Evolutionary conservation across 1,140 invertebrate genomes (phyloP).

Genomic region (Procambarus virginalis): DNA sequence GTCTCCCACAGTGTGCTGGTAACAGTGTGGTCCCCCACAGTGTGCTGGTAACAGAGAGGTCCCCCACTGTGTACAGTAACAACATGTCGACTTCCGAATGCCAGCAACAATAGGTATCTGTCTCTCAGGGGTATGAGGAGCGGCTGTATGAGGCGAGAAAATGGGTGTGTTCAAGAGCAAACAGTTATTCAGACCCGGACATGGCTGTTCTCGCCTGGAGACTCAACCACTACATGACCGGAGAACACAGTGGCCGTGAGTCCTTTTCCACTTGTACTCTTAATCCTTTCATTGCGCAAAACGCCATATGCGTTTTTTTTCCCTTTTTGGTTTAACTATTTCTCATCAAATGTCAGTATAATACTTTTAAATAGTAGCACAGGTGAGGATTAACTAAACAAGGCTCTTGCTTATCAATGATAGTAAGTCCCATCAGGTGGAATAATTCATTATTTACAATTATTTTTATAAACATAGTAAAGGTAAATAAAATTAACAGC

Average conservation of each 20-base stretch:
- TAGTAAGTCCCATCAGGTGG: too few species aligned
- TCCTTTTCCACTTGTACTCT: not conserved
- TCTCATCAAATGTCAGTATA: too few species aligned
- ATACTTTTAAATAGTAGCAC: too few species aligned
- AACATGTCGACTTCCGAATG: not conserved
- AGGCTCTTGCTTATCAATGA: too few species aligned
- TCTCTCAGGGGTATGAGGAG: constrained; percentile 26
- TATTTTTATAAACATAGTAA: too few species aligned
- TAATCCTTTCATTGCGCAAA: not conserved
- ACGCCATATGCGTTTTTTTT: not conserved
- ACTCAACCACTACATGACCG: constrained; percentile 38
- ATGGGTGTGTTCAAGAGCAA: constrained; percentile 20
- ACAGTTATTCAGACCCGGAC: not conserved
- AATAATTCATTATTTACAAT: too few species aligned
- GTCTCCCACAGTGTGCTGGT: too few species aligned
- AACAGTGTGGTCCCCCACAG: not conserved
- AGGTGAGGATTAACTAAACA: too few species aligned
- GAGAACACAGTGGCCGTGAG: constrained; percentile 17
- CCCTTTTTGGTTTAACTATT: not conserved
- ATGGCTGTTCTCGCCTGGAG: not conserved
- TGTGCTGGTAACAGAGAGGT: not conserved
- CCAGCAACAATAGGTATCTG: not conserved
- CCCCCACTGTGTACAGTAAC: not conserved
- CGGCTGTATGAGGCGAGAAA: not conserved
- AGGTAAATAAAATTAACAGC: too few species aligned